These are phyloP conservation scores for Zoanthus solanderi DNA, from an alignment of 92 coral and sea anemone genomes.

Conservation along the genomic window DNA sequence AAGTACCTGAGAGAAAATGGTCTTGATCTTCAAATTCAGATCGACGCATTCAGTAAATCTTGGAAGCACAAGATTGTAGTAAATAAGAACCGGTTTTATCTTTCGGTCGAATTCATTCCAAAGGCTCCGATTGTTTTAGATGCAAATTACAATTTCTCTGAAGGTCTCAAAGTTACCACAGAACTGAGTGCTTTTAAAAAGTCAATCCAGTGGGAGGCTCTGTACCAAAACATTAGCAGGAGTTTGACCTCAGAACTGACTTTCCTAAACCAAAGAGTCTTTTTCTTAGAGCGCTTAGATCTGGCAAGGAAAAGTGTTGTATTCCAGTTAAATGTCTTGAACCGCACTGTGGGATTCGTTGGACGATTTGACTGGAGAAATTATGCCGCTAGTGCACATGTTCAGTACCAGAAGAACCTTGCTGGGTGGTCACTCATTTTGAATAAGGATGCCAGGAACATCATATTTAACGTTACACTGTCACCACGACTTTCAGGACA, in stretches of 20 bases:
- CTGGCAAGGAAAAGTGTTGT: slow-evolving; percentile 74
- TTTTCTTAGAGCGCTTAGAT: slow-evolving; percentile 73
- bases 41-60: slow-evolving; percentile 75
- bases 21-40: slow-evolving; percentile 66
- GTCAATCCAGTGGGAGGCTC: slow-evolving; percentile 68
- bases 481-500: slow-evolving; percentile 85
- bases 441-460: slow-evolving; percentile 73
- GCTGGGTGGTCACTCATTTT: slow-evolving; percentile 81
- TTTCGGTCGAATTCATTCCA: slow-evolving; percentile 84
- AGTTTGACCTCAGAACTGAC: slow-evolving; percentile 78
- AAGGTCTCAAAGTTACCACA: slow-evolving; percentile 75
- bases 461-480: slow-evolving; percentile 76
- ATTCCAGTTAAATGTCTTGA: slow-evolving; percentile 60
- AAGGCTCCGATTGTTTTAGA: slow-evolving; percentile 74
- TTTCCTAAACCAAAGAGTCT: slow-evolving; percentile 72
- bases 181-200: slow-evolving; percentile 77
- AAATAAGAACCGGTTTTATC: slow-evolving; percentile 55
- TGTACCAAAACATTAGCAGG: slow-evolving; percentile 70
- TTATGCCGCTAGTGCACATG: slow-evolving; percentile 75
- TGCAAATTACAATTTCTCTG: slow-evolving; percentile 70
- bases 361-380: slow-evolving; percentile 91
- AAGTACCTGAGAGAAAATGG: slow-evolving; percentile 70
- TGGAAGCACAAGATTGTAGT: slow-evolving; percentile 87
- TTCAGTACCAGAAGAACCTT: slow-evolving; percentile 67
- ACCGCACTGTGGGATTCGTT: slow-evolving; percentile 76